phyloP scores from a whole-genome alignment of 2,888 invertebrate species.

The Harmothoe impar region DNA sequence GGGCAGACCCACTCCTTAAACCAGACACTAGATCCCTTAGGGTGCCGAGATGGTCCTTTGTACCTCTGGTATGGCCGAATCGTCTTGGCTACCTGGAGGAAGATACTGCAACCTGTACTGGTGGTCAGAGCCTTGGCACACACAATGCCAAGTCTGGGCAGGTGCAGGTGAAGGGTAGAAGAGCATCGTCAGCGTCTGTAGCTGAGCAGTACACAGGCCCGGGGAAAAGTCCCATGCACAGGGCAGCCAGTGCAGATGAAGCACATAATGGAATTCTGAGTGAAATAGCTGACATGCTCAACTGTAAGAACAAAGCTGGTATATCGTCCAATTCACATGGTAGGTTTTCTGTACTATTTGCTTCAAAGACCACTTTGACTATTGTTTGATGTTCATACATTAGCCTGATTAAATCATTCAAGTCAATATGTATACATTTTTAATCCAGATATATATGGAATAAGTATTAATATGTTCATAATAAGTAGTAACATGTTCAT shows the following conservation, averaged over 20 bases:
- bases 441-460: too few species aligned
- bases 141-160: neutral
- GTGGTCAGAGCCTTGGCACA: neutral
- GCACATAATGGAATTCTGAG: neutral
- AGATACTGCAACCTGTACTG: neutral
- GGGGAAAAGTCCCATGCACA: neutral
- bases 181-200: neutral
- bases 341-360: neutral
- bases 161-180: neutral
- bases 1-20: neutral
- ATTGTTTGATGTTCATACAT: too few species aligned
- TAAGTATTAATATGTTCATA: too few species aligned
- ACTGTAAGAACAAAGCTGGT: neutral
- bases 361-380: too few species aligned
- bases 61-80: constrained; percentile 9
- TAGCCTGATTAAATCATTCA: too few species aligned
- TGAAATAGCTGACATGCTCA: neutral
- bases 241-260: neutral
- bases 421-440: too few species aligned
- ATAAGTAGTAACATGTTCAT: too few species aligned
- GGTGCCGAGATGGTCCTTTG: neutral
- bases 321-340: neutral
- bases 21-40: neutral
- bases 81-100: constrained; percentile 48
- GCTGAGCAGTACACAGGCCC: neutral